Evolutionary conservation across 2,113 vertebrate genomes (phyloP), one percentile per base, ranked within the genome.

Genomic region (Myiozetetes cayanensis): DNA sequence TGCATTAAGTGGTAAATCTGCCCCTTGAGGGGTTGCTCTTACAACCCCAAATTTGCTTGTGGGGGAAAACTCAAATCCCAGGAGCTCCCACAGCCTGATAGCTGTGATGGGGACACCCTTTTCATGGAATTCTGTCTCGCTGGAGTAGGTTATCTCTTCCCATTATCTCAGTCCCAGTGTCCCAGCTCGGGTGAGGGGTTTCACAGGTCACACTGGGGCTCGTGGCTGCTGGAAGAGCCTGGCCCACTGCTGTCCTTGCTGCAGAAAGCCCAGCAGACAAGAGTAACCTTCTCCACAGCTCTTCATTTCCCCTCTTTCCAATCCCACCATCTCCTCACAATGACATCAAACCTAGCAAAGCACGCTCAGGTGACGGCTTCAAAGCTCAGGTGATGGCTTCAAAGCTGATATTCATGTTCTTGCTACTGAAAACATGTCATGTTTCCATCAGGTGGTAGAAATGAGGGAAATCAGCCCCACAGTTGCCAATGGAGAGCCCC

Each of bases 401-500:
- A 46, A 35, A 71, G 50, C 31, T 62, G 44, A 11, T 30, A 9
- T 14, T 82, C 19, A 3, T 10, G 7, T 78, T 88, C 43, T 56
- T 33, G 24, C 49, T 33, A 3, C n/a, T 86, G 53, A 96, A 93
- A 44, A 31, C 21, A 8, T 74, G 85, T 50, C 47, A 23, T 90
- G 12, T 76, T 91, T 67, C 13, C 4, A 18, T 59, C 97, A 99
- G 98, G 98, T 98, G 25, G 98, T 98, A 77, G 99, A 99, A 91
- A 98, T 99, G 99, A 98, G 92, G 95, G 98, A 98, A 92, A 98
- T 99, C 96, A 98, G 98, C 65, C 97, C 98, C 89, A 98, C 98
- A 22, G 72, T 95, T 71, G 90, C 96, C 77, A 98, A 97, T 2
- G 98, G 97, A 85, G 98, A 98, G 21, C 97, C 97, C 44, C 98